Base-by-base conservation (phyloP, 2,888 invertebrate genomes). In the Pachliopta kotzebuea region DNA sequence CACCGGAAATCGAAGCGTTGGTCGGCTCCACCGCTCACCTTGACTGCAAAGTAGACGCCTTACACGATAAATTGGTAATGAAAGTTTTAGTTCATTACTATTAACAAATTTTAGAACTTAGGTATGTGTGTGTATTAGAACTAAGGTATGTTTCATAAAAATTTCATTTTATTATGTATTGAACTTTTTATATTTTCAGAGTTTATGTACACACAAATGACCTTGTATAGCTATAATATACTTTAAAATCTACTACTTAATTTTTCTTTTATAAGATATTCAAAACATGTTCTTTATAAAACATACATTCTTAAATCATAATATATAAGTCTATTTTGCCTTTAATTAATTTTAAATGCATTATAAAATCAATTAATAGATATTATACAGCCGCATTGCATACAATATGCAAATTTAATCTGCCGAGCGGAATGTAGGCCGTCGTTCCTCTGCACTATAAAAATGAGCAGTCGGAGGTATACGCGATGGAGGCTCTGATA, bases 11-110 rank as follows among this genome's bases (percentile, higher is more conserved):
- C 24, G 90, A 90, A 70, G 90, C 90, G 0, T 71, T 90, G 53
- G 90, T 90, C 1, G 91, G 90, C 0, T 88, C 91, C 59, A 89
- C 90, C 0, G 88, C 90, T 0, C 85, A 90, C 56, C 77, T 90
- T 63, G 91, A 91, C 79, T 90, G 91, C 78, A 91, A 91, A 76
- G 91, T 90, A 37, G 90, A 90, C 65, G 89, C 90, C 0, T 79
- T 91, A 9, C 91, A 91, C 68, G 91, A 91, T 80, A 91, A 91
- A 86, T 78, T 91, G 88, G 91, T 91, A 86, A 86, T 81, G 26
- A 62, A 26, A 26, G 3, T 26, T 26, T 37, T 11, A 14, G 14
- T 37, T 37, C 14, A 37, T 14, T 37, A 2, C 37, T 8, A 14
- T n/a, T n/a, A n/a, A n/a, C n/a, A n/a, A n/a, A n/a, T n/a, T n/a